phyloP scores from a whole-genome alignment of 1,140 invertebrate species.

The Atopsyche davidsoni region DNA sequence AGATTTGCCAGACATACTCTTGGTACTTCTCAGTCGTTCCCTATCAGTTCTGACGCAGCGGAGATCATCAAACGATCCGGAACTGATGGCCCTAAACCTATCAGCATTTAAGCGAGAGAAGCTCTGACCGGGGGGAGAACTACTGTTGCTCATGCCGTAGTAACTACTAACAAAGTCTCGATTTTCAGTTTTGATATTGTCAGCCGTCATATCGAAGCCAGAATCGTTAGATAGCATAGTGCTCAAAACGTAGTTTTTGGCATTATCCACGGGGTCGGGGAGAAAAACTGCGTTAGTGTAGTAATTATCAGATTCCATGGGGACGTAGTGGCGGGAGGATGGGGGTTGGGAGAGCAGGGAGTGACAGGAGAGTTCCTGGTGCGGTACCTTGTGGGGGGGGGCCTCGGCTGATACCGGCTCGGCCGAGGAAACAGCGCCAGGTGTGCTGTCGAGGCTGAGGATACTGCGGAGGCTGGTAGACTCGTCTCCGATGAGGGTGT shows the following conservation, averaged over 20 bases:
- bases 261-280: no score
- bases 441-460: conserved; percentile 43
- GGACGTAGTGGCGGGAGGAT: conserved; percentile 30
- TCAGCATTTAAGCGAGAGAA: conserved; percentile 46
- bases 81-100: conserved; percentile 39
- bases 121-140: conserved; percentile 32
- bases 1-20: conserved; percentile 32
- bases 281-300: conserved; percentile 27
- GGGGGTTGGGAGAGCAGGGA: conserved; percentile 33
- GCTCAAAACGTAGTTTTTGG: no score
- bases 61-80: conserved; percentile 19
- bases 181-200: not conserved
- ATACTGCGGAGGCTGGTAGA: conserved; percentile 45
- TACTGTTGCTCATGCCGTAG: conserved; percentile 1
- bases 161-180: no score
- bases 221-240: no score
- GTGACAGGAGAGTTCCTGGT: conserved; percentile 46
- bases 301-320: no score
- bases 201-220: not conserved
- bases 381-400: conserved; percentile 47
- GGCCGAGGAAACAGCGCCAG: conserved; percentile 25
- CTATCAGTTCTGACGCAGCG: conserved; percentile 4
- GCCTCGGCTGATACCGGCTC: conserved; percentile 15
- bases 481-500: conserved; percentile 48
- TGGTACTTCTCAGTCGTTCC: conserved; percentile 24